These are phyloP conservation scores for Calyptomena viridis DNA, from an alignment of 2,113 vertebrate species.

Conservation along the genomic window DNA sequence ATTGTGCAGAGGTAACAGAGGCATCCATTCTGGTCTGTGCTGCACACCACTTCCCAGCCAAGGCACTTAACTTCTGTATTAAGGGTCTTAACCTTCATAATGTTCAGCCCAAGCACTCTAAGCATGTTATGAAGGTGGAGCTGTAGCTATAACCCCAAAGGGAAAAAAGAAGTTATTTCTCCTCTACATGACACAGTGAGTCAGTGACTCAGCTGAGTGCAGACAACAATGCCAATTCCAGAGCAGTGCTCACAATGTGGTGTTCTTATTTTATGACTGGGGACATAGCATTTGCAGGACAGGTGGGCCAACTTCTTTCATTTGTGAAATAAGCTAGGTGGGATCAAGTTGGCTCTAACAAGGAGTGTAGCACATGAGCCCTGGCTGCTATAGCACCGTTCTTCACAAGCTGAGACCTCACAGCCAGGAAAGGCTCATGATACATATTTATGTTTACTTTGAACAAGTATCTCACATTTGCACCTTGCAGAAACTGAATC, in stretches of 20 bases:
- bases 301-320: background rate
- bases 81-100: background rate
- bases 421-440: background rate
- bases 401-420: background rate
- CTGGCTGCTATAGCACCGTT: background rate
- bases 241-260: background rate
- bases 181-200: fast-evolving
- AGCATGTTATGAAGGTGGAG: background rate
- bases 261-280: background rate
- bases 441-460: background rate
- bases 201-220: background rate
- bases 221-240: background rate
- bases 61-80: background rate
- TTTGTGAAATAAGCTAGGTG: background rate
- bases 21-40: background rate
- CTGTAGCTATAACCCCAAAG: background rate
- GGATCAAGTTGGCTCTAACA: background rate
- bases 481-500: background rate
- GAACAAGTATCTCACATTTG: background rate
- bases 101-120: background rate
- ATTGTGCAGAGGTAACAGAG: background rate
- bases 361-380: background rate
- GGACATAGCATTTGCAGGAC: background rate
- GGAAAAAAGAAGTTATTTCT: background rate
- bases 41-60: background rate